Evolutionary conservation across 2,113 vertebrate species (phyloP).

Genomic region (Shinisaurus crocodilurus): DNA sequence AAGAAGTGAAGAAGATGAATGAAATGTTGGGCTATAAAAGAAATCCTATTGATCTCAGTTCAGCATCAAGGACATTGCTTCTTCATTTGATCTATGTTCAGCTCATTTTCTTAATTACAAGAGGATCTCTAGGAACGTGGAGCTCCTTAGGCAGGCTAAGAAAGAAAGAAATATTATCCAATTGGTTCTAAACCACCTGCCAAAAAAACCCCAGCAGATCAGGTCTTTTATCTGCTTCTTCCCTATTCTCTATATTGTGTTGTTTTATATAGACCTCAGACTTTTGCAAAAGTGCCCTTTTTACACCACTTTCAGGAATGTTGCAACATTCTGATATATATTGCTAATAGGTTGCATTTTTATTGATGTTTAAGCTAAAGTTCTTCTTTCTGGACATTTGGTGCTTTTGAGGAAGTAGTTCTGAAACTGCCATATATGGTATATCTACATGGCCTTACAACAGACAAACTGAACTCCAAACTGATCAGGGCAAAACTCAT

Average conservation of each 20-base stretch:
- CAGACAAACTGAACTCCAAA: not conserved
- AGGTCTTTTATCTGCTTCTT: not conserved
- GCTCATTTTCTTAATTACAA: not conserved
- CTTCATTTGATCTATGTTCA: not conserved
- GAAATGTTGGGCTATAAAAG: not conserved
- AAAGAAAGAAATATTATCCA: not conserved
- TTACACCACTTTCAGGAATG: not conserved
- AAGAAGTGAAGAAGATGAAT: not conserved
- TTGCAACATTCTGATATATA: not conserved
- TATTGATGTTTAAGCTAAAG: not conserved
- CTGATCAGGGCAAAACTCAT: not conserved
- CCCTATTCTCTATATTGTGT: not conserved
- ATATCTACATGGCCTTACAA: not conserved
- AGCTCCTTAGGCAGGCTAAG: not conserved
- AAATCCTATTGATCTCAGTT: not conserved
- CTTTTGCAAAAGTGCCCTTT: not conserved
- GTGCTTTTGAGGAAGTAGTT: not conserved
- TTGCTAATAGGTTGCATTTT: not conserved
- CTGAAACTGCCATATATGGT: not conserved
- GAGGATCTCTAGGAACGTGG: not conserved
- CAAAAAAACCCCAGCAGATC: not conserved
- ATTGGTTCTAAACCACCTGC: not conserved
- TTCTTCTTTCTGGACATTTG: not conserved
- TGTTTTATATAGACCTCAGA: not conserved
- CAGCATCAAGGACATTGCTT: not conserved